Base-by-base conservation (phyloP, 2,888 invertebrate species). In the Xestia ashworthii region DNA sequence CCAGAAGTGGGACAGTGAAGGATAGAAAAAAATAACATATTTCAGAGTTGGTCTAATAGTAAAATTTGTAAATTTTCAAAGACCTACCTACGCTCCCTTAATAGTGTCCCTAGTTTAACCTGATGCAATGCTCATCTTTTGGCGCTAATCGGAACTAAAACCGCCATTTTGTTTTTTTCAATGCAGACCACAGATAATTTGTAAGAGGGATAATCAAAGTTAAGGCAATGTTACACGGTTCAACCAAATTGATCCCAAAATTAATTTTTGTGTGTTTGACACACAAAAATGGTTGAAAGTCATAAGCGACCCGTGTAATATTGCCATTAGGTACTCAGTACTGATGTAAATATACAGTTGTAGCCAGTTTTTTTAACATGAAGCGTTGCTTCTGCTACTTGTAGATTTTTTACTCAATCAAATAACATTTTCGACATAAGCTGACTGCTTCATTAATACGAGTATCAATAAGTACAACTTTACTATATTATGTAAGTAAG, bases 281-380 rank as follows among this genome's bases (percentile, higher is more conserved):
- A 41, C 41, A 14, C 11, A 6, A 58, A n/a, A n/a, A n/a, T n/a
- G 48, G 65, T 64, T 66, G 11, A 5, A 32, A 53, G 16, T 50
- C 32, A 1, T 32, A n/a, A 1, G 6, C 60, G 32, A 25, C 19
- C 32, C 44, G 55, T 69, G 48, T 50, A 41, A 60, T 76, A 50
- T 60, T 58, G 41, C 9, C n/a, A 25, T 41, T 65, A 22, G 1
- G 32, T 44, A 44, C 6, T 44, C n/a, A 44, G 8, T 48, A 67
- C 67, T 48, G 44, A 64, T 76, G 46, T 55, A 48, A 58, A 67
- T 66, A 55, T 16, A 19, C 5, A 69, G 16, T 14, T 46, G 46
- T 44, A 78, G 71, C 25, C 62, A 64, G 70, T 64, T 71, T 64
- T 71, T 76, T 71, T 50, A 19, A 38, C 5, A 44, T 44, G 25